Evolutionary conservation across 2,113 vertebrate genomes (phyloP).

Genomic region (Tiliqua scincoides): DNA sequence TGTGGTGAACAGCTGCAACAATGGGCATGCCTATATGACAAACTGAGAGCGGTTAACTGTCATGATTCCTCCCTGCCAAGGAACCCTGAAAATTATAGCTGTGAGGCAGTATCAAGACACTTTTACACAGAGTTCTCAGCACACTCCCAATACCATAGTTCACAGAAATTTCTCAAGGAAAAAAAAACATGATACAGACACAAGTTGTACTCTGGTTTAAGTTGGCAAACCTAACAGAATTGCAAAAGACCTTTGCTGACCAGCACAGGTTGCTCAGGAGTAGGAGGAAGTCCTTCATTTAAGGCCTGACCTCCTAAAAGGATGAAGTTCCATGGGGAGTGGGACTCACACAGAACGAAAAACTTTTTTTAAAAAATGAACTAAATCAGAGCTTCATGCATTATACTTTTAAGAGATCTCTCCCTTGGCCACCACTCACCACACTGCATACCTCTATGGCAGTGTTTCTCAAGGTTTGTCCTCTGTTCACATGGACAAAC

Average conservation of each 20-base stretch:
- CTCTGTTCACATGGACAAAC: no score
- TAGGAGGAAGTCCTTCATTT: no score
- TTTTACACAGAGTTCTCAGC: neutral
- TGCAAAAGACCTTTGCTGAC: neutral
- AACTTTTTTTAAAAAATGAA: neutral
- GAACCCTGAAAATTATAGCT: neutral
- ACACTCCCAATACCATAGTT: neutral
- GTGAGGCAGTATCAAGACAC: neutral
- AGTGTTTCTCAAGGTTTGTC: no score
- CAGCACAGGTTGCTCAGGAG: neutral
- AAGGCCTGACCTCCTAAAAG: neutral
- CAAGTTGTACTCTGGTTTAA: neutral
- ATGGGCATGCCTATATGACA: neutral
- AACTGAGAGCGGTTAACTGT: neutral
- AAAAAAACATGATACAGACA: neutral
- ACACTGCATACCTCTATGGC: no score
- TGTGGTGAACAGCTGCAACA: neutral
- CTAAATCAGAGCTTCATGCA: neutral
- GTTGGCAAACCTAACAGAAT: neutral
- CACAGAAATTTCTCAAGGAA: neutral
- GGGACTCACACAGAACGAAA: neutral
- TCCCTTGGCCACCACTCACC: no score
- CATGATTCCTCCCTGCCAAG: constrained; percentile 3
- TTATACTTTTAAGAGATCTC: neutral
- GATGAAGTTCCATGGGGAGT: neutral